Evolutionary conservation across 2,888 invertebrate species (phyloP), one percentile per base, ranked within the genome.

Genomic region (Uloborus plumipes): DNA sequence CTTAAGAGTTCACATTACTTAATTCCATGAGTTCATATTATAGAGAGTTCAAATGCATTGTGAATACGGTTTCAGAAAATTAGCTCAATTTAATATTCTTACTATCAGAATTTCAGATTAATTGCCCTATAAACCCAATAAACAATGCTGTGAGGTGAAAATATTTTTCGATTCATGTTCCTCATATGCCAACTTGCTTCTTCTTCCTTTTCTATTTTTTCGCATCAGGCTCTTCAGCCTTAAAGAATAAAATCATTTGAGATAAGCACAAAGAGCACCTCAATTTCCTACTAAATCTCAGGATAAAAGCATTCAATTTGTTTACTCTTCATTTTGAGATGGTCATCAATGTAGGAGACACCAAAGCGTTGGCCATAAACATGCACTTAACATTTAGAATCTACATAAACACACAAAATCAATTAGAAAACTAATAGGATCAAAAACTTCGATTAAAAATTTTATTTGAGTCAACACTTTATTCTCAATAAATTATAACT

Each of bases 321-420:
- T 90, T 31, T 31, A n/a, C 91, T 98, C 98, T 89, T 98, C 97
- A 89, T 99, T 99, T 90, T 98, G 97, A 70, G 96, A 95, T 1
- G n/a, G 97, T 98, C 98, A 99, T 98, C n/a, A 87, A 99, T 98
- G 89, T 99, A 99, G 20, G 98, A 97, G 1, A 99, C 99, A 89
- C 99, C 99, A 50, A 99, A 91, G n/a, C n/a, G 90, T 99, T 99
- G 26, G 99, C 99, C 88, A 99, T 31, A 91, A 59, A 99, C 98
- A 53, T n/a, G 99, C 98, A 88, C 97, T 97, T 15, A 31, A 99
- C 94, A 86, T 94, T 94, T 89, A 99, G 91, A 87, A 99, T 95
- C 93, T 94, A 88, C 31, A 89, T 89, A 72, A 39, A 77, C 59
- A 18, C 18, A 39, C 18, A 58, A 39, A 51, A 18, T 0, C 22